A percentile compares a stretch with the other conserved stretches of the same genome.
Conservation (phyloP, 2,797 vertebrate species). For the Myripristis jacobus region DNA sequence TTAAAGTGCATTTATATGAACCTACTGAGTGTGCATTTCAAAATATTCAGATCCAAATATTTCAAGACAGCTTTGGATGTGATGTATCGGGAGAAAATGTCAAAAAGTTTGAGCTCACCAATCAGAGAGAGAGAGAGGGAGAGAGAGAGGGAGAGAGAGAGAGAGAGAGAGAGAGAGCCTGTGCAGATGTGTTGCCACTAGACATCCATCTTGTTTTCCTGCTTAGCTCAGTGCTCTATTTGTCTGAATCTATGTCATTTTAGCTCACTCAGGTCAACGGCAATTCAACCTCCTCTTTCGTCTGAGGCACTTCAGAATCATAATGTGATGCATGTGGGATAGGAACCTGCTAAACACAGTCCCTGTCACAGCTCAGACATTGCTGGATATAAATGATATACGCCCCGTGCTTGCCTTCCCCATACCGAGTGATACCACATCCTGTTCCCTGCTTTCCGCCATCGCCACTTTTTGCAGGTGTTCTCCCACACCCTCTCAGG, state of each 20-base stretch:
- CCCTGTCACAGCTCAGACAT: constrained; percentile 79
- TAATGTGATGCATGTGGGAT: constrained; percentile 84
- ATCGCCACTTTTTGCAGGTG: constrained; percentile 51
- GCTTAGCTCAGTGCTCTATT: constrained; percentile 80
- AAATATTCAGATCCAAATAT: constrained; percentile 22
- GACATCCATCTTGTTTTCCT: constrained; percentile 82
- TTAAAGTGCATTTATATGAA: constrained; percentile 36
- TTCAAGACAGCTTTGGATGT: constrained; percentile 51
- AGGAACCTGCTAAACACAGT: constrained; percentile 82
- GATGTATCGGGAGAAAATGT: constrained; percentile 52
- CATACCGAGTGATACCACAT: constrained; percentile 58
- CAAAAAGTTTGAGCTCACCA: constrained; percentile 63
- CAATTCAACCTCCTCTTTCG: constrained; percentile 83
- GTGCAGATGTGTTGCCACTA: constrained; percentile 78
- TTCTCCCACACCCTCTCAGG: constrained; percentile 54
- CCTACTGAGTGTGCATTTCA: constrained; percentile 32
- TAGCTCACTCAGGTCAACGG: constrained; percentile 84
- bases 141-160: constrained; percentile 2
- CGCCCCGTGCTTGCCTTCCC: constrained; percentile 47
- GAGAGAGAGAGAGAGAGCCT: constrained; percentile 45
- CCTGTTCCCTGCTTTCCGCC: constrained; percentile 65
- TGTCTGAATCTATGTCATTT: constrained; percentile 85
- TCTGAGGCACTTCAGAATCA: constrained; percentile 81
- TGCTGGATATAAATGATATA: constrained; percentile 77
- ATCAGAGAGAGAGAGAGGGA: constrained; percentile 11